A percentile compares a stretch with the other conserved stretches of the same genome.
These are phyloP conservation scores for Orthochromis malagaraziensis DNA, from an alignment of 2,113 vertebrate genomes.

Conservation along the genomic window DNA sequence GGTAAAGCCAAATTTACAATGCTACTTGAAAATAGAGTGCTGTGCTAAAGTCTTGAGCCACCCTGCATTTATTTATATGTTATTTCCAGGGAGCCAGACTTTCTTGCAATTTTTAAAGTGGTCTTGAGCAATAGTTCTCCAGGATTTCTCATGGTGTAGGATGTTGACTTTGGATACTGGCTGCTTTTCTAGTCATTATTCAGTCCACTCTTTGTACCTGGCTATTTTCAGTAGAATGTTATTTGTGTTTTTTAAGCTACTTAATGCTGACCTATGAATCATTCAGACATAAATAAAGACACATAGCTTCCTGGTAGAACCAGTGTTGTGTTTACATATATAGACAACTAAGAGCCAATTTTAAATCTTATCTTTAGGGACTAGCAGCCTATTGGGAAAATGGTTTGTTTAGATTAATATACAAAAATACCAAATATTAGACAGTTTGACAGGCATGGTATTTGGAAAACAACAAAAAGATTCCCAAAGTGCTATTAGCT, in stretches of 20 bases:
- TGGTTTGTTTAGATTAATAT: not conserved
- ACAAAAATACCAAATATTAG: not conserved
- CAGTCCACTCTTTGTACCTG: not conserved
- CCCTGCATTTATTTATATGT: not conserved
- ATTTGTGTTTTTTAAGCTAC: not conserved
- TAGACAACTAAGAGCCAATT: not conserved
- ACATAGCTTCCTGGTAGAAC: not conserved
- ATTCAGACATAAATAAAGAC: not conserved
- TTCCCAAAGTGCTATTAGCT: not conserved
- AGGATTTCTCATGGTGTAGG: not conserved
- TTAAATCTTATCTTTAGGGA: not conserved
- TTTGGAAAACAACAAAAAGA: not conserved
- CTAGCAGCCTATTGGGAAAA: not conserved
- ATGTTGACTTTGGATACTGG: not conserved
- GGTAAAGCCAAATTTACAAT: slow-evolving; percentile 67
- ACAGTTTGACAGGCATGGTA: not conserved
- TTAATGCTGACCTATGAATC: not conserved
- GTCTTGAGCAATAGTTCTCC: not conserved
- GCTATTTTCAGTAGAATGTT: not conserved
- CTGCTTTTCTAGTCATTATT: not conserved
- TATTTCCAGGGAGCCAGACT: not conserved
- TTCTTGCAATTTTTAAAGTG: not conserved
- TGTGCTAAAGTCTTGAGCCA: not conserved
- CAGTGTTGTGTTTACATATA: not conserved
- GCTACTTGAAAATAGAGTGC: not conserved